Evolutionary conservation across 2,113 vertebrate genomes (phyloP), one percentile per base, ranked within the genome.

Genomic region (Maccullochella peelii): DNA sequence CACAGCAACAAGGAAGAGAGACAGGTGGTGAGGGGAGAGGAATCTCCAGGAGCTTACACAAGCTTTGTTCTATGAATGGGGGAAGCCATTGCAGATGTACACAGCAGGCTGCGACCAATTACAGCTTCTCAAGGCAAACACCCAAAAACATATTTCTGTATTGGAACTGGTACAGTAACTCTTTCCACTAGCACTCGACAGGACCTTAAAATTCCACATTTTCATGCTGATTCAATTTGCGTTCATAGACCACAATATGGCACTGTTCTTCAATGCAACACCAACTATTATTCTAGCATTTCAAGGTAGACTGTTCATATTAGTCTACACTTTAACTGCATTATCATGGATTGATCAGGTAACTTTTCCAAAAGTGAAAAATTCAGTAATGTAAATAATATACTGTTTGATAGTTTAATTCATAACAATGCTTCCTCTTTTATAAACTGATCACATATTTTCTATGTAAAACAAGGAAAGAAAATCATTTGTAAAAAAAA

Each of bases 21-120:
- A 89, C 86, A 89, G 88, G 87, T 85, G 85, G 78, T 52, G 66
- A 75, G 77, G 54, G 49, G 66, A 73, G 66, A 73, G 85, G 73
- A 72, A 85, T 44, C 86, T 79, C 85, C 78, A 49, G 69, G 82
- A 86, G 81, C 62, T 82, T 59, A 74, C 10, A 73, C 23, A 5
- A n/a, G 83, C 58, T 36, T 40, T 74, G 55, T 66, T 61, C 76
- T 44, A 59, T 78, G 73, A 80, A 85, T 50, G 69, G 74, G 88
- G 84, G 82, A 83, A 87, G 42, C 70, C 82, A 75, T 75, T 74
- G 61, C 79, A 86, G 79, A 68, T 85, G 84, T 7, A 77, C 57
- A n/a, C 20, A 61, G 79, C 42, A 33, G 20, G 69, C 30, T 71
- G 47, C 40, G 20, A 57, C 76, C 55, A 76, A 61, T 68, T 40